A percentile compares a stretch with the other conserved stretches of the same genome.
phyloP scores from a whole-genome alignment of 2,888 invertebrate species.

The Tachina lurida region DNA sequence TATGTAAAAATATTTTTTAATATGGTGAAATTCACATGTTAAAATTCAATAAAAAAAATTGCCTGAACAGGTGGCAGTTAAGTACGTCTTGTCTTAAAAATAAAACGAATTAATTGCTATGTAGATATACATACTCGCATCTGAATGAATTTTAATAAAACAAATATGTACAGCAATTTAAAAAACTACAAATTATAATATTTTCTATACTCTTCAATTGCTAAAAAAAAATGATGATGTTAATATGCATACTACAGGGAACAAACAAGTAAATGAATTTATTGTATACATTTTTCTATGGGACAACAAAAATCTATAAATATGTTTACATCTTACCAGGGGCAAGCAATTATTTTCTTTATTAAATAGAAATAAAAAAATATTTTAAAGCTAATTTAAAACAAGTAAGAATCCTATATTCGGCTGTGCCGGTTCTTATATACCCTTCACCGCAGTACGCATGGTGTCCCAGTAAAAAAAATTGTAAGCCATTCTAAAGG shows the following conservation, averaged over 20 bases:
- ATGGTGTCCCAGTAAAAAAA: too few relatives aligned
- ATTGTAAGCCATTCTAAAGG: too few relatives aligned
- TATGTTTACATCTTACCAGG: not conserved
- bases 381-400: not conserved
- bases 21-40: constrained; percentile 58
- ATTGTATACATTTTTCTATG: not conserved
- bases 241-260: constrained; percentile 1
- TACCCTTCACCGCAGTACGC: too few relatives aligned
- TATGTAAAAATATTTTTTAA: constrained; percentile 26
- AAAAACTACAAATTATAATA: not conserved
- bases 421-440: too few relatives aligned
- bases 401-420: too few relatives aligned
- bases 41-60: not conserved
- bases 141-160: constrained; percentile 41
- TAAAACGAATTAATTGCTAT: constrained; percentile 12
- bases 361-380: too few relatives aligned
- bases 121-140: not conserved
- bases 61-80: constrained; percentile 30
- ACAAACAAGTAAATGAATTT: not conserved
- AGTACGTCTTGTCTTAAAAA: not conserved
- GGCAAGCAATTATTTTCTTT: not conserved
- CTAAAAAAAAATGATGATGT: constrained; percentile 1
- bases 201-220: constrained; percentile 10
- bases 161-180: not conserved
- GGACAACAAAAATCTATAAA: not conserved